Evolutionary conservation across 1,140 invertebrate species (phyloP).

Genomic region (Ylistrum balloti): DNA sequence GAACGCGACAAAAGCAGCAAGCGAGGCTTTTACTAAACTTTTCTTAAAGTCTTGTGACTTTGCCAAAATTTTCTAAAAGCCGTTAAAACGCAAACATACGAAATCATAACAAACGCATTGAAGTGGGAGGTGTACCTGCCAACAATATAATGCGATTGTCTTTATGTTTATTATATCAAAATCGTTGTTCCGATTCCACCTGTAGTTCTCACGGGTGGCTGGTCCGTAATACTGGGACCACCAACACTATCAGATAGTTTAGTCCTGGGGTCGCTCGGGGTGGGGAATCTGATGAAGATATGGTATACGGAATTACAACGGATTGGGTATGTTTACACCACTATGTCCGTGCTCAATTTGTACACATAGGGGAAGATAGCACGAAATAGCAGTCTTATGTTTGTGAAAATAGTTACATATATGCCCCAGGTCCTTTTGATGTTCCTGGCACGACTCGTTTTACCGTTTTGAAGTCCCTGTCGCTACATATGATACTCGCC

Average conservation of each 20-base stretch:
- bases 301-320: not conserved
- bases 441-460: too few species aligned
- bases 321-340: not conserved
- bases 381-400: too few species aligned
- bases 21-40: not conserved
- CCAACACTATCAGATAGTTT: not conserved
- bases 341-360: not conserved
- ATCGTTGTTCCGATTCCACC: not conserved
- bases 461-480: too few species aligned
- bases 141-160: conserved; percentile 10
- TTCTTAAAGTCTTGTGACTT: not conserved
- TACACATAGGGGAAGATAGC: too few species aligned
- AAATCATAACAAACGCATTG: not conserved
- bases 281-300: not conserved
- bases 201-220: not conserved
- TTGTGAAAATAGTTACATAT: too few species aligned
- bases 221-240: not conserved
- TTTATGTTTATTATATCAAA: not conserved
- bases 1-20: not conserved
- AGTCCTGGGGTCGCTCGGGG: not conserved
- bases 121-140: conserved; percentile 29
- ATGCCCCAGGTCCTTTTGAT: too few species aligned
- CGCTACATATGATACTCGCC: too few species aligned
- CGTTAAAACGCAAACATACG: conserved; percentile 18
- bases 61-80: not conserved